Conservation (phyloP, 1,140 invertebrate species). For the Pemphigus obesinymphae region DNA sequence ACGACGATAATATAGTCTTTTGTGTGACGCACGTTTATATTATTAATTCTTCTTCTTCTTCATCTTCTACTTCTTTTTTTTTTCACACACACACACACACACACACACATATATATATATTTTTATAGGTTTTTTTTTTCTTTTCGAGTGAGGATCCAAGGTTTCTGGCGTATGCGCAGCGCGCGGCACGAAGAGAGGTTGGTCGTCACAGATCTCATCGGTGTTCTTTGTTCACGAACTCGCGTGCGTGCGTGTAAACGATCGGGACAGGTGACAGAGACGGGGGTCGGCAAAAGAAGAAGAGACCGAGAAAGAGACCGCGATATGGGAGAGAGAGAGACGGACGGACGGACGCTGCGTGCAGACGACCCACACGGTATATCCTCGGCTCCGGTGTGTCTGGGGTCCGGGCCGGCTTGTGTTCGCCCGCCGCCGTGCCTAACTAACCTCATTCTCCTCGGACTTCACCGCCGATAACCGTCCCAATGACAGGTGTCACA, state of each 20-base stretch:
- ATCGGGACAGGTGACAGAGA: slow-evolving; percentile 34
- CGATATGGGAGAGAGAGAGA: background rate
- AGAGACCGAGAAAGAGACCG: background rate
- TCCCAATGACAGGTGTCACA: slow-evolving; percentile 35
- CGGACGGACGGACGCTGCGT: background rate
- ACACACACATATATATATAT: background rate
- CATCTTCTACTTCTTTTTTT: background rate
- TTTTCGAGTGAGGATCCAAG: too few relatives aligned
- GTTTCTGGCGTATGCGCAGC: background rate
- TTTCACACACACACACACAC: background rate
- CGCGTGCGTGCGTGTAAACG: slow-evolving; percentile 10
- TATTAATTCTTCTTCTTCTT: background rate
- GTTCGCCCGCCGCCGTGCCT: slow-evolving; percentile 24
- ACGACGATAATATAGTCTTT: background rate
- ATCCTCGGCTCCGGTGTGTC: slow-evolving; percentile 39
- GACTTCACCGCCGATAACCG: slow-evolving; percentile 35
- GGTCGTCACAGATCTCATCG: background rate
- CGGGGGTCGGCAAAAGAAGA: too few relatives aligned
- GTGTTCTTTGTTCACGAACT: slow-evolving; percentile 20
- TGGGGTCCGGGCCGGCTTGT: background rate
- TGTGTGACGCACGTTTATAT: slow-evolving; percentile 33
- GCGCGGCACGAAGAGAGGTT: background rate
- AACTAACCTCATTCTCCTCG: slow-evolving; percentile 38
- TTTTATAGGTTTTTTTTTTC: too few relatives aligned
- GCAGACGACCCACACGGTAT: background rate